Conservation (phyloP, 1,140 invertebrate genomes). For the Temnothorax longispinosus region DNA sequence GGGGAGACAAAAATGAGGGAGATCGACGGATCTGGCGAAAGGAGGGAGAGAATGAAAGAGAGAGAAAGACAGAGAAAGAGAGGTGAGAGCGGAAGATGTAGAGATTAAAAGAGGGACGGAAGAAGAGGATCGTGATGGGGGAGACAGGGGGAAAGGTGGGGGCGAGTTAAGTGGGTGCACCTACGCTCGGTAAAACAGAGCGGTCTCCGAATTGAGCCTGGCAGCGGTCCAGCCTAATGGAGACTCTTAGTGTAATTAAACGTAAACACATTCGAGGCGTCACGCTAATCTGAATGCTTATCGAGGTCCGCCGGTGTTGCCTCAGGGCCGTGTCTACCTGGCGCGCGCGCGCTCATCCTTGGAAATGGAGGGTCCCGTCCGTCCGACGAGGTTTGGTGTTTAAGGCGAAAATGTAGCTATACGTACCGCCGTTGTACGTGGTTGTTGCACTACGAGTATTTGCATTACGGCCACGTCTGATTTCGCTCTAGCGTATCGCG, state of each 20-base stretch:
- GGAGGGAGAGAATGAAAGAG: not conserved
- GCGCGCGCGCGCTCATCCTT: constrained; percentile 73
- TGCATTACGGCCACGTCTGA: not conserved
- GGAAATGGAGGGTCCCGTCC: constrained; percentile 53
- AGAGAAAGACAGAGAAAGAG: constrained; percentile 1
- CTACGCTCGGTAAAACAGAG: constrained; percentile 78
- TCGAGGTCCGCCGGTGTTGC: constrained; percentile 81
- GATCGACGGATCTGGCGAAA: constrained; percentile 8
- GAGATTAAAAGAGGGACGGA: constrained; percentile 51
- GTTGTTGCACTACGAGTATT: constrained; percentile 21
- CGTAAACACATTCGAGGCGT: constrained; percentile 86
- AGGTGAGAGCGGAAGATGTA: constrained; percentile 8
- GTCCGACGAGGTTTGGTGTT: not conserved
- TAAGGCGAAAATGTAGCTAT: constrained; percentile 26
- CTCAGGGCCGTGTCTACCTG: constrained; percentile 80
- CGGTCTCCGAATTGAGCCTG: constrained; percentile 79
- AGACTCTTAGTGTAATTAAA: constrained; percentile 86
- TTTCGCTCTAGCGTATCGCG: not conserved
- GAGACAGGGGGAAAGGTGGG: constrained; percentile 6
- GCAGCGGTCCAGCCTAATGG: constrained; percentile 86
- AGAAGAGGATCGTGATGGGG: not conserved
- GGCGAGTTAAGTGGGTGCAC: constrained; percentile 77
- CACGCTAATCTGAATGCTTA: constrained; percentile 85
- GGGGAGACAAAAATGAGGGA: not conserved
- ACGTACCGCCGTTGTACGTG: not conserved